Conservation (phyloP, 2,888 invertebrate genomes). For the Rhagophthalmus giganteus region DNA sequence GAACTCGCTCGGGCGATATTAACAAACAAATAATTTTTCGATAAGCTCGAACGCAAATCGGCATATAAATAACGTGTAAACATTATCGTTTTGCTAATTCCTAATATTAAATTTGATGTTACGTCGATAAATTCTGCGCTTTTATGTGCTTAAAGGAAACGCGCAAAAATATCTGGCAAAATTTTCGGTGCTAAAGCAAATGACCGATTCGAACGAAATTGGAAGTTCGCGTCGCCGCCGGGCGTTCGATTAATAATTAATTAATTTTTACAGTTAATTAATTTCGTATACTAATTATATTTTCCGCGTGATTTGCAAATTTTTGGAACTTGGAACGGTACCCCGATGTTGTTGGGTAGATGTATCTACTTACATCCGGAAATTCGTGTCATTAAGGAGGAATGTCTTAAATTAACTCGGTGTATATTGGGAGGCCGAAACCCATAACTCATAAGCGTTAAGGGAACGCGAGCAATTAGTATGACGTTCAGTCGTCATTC, state of each 20-base stretch:
- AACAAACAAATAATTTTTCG: too few species aligned
- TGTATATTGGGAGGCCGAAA: slow-evolving; percentile 39
- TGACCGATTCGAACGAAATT: background rate
- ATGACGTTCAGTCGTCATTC: slow-evolving; percentile 50
- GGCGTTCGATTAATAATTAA: slow-evolving; percentile 10
- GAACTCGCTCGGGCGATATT: too few species aligned
- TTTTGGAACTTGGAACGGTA: background rate
- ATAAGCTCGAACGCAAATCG: too few species aligned
- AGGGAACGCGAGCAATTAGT: slow-evolving; percentile 52
- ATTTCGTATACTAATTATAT: slow-evolving; percentile 13
- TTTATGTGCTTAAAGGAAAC: background rate
- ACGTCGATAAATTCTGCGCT: background rate
- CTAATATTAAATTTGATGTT: background rate
- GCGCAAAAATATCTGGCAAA: slow-evolving; percentile 6
- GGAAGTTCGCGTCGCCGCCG: background rate
- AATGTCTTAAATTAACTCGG: slow-evolving; percentile 48
- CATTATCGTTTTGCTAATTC: background rate
- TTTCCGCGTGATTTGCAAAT: background rate
- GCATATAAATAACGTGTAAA: too few species aligned
- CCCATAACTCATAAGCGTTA: slow-evolving; percentile 45
- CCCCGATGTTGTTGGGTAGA: slow-evolving; percentile 11
- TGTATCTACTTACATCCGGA: slow-evolving; percentile 31
- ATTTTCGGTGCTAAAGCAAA: background rate
- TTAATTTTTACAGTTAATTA: slow-evolving; percentile 20
- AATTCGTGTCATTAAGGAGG: slow-evolving; percentile 44